phyloP scores from a whole-genome alignment of 2,797 vertebrate species.

The Loris lydekkerianus region DNA sequence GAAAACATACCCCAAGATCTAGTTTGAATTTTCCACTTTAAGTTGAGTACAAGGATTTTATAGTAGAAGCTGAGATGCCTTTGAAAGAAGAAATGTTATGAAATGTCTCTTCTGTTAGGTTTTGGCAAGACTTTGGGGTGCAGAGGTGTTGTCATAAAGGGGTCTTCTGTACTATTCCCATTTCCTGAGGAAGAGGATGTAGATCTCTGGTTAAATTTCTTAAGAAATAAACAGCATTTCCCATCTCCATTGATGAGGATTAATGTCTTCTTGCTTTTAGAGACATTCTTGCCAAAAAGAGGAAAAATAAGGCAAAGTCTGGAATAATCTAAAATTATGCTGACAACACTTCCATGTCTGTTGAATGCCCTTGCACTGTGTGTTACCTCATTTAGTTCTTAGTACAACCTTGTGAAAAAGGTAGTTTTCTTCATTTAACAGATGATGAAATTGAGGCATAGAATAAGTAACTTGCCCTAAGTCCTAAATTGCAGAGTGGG shows the following conservation, averaged over 20 bases:
- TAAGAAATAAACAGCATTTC: slow-evolving; percentile 52
- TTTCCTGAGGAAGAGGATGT: slow-evolving; percentile 49
- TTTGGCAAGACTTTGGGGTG: slow-evolving; percentile 9
- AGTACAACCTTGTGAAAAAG: neutral
- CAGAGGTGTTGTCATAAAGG: slow-evolving; percentile 36
- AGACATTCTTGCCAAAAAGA: slow-evolving; percentile 34
- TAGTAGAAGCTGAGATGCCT: neutral
- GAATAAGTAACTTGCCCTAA: neutral
- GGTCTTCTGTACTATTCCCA: slow-evolving; percentile 39
- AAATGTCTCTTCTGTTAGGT: slow-evolving; percentile 37
- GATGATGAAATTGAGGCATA: slow-evolving; percentile 37
- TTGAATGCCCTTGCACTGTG: neutral
- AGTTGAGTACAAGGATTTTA: neutral
- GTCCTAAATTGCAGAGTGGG: neutral
- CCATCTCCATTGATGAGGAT: slow-evolving; percentile 18
- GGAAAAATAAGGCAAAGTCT: slow-evolving; percentile 28
- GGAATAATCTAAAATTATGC: neutral
- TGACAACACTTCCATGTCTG: neutral
- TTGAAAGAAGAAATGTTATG: neutral
- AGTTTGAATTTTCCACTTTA: slow-evolving; percentile 53
- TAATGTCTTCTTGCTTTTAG: slow-evolving; percentile 24
- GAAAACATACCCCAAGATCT: neutral
- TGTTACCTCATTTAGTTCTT: slow-evolving; percentile 47
- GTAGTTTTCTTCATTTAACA: slow-evolving; percentile 41
- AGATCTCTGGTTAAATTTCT: slow-evolving; percentile 46